Conservation (phyloP, 2,113 vertebrate genomes). For the Lipophrys pholis region DNA sequence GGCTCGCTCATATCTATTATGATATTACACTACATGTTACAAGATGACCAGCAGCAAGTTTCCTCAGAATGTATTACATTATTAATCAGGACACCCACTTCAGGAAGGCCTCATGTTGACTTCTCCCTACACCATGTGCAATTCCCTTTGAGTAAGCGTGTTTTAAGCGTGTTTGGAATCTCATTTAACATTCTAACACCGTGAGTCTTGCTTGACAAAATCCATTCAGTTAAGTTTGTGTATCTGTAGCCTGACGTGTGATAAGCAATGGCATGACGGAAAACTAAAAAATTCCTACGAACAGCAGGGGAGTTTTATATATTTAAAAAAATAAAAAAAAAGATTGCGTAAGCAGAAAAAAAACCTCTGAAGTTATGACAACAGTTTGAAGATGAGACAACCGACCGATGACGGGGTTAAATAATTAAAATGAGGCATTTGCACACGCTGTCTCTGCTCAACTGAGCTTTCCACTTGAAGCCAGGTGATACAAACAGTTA, state of each 20-base stretch:
- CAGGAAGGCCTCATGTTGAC: no score
- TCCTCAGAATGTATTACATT: no score
- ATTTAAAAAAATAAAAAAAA: conserved; percentile 2
- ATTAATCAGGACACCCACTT: no score
- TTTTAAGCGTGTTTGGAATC: no score
- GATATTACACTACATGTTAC: no score
- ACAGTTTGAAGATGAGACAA: conserved; percentile 12
- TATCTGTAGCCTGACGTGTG: not conserved
- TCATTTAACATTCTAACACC: no score
- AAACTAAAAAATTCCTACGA: not conserved
- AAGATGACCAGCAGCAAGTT: no score
- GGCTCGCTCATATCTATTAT: no score
- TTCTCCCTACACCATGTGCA: no score
- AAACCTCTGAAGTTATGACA: conserved; percentile 1
- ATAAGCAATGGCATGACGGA: not conserved
- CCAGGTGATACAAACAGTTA: conserved; percentile 17
- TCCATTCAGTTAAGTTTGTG: not conserved
- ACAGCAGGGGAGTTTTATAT: not conserved
- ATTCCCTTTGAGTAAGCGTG: no score
- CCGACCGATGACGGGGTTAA: conserved; percentile 29
- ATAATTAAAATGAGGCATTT: conserved; percentile 41
- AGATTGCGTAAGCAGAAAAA: not conserved
- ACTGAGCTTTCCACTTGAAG: conserved; percentile 18
- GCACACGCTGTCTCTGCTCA: conserved; percentile 24
- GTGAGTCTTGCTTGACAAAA: conserved; percentile 1